A percentile compares a stretch with the other conserved stretches of the same genome.
These are phyloP conservation scores for Apis florea DNA, from an alignment of 1,140 invertebrate species.

Conservation along the genomic window DNA sequence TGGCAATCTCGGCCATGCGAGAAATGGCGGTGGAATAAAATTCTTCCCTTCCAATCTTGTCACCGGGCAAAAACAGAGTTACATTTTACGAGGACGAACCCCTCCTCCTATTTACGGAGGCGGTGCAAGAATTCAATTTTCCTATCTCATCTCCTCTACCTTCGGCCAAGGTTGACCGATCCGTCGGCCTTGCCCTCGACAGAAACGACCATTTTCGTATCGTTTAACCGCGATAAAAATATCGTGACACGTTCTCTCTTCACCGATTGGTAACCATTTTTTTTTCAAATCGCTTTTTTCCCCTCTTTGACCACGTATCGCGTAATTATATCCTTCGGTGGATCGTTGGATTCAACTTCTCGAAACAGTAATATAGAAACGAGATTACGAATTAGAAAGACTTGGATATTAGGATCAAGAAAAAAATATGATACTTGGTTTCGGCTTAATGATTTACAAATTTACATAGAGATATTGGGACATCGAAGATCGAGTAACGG, in stretches of 20 bases:
- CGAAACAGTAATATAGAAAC: too few relatives aligned
- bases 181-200: slow-evolving; percentile 17
- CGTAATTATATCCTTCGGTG: too few relatives aligned
- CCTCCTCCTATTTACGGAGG: neutral
- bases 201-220: slow-evolving; percentile 6
- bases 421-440: too few relatives aligned
- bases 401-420: too few relatives aligned
- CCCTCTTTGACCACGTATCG: too few relatives aligned
- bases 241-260: neutral
- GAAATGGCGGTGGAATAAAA: neutral
- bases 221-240: slow-evolving; percentile 9
- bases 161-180: slow-evolving; percentile 7
- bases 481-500: too few relatives aligned
- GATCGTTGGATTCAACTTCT: too few relatives aligned
- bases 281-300: neutral
- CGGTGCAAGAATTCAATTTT: slow-evolving; percentile 18
- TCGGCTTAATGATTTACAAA: too few relatives aligned
- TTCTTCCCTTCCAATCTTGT: neutral
- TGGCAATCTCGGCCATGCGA: too few relatives aligned
- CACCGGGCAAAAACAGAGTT: neutral
- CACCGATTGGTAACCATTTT: neutral
- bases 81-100: neutral
- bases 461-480: too few relatives aligned
- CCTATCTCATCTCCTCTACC: neutral
- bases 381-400: too few relatives aligned